Conservation (phyloP, 2,113 vertebrate genomes). For the Dromas ardeola region DNA sequence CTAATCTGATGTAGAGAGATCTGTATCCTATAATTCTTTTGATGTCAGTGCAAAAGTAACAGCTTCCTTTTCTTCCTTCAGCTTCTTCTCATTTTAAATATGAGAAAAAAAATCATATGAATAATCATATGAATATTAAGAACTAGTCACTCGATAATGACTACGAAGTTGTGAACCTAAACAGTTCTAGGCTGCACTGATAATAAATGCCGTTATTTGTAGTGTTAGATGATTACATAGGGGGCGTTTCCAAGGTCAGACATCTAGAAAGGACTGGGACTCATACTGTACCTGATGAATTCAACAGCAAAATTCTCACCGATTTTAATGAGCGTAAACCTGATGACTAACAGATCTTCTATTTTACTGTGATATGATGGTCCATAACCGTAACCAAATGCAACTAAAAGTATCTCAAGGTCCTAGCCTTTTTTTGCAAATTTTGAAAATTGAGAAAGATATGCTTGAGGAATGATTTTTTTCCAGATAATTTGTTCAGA, state of each 20-base stretch:
- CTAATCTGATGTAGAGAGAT: not conserved
- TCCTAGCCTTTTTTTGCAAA: not conserved
- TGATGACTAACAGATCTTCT: not conserved
- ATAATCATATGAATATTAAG: not conserved
- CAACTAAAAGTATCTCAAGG: not conserved
- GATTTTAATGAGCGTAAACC: not conserved
- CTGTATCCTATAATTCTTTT: not conserved
- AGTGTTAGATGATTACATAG: not conserved
- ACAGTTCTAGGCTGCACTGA: not conserved
- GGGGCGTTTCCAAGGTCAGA: not conserved
- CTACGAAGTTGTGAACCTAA: not conserved
- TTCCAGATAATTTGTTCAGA: not conserved
- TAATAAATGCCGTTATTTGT: not conserved
- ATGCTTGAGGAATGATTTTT: not conserved
- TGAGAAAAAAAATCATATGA: rapidly evolving
- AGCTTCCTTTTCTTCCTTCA: not conserved
- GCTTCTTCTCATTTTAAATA: not conserved
- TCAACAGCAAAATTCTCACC: not conserved
- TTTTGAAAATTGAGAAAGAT: not conserved
- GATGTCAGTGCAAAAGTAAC: not conserved
- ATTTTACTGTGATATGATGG: not conserved
- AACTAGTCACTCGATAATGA: rapidly evolving
- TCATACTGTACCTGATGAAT: not conserved
- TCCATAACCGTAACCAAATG: not conserved
- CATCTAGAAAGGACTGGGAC: not conserved